Conservation (phyloP, 92 coral and sea anemone genomes). For the Chrysogorgia sp. region DNA sequence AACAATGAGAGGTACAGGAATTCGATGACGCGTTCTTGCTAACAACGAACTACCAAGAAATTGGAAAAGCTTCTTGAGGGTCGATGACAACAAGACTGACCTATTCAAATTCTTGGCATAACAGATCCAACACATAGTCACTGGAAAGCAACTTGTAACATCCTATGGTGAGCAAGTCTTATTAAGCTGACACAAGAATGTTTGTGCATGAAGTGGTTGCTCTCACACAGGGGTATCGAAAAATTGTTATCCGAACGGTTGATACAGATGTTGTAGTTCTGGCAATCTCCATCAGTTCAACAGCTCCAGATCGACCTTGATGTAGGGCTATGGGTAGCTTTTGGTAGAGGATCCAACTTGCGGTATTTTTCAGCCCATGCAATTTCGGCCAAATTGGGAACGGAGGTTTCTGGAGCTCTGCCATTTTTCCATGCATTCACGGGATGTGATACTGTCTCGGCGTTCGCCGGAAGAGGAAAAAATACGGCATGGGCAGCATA, state of each 20-base stretch:
- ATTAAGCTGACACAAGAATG: slow-evolving; percentile 65
- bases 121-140: neutral
- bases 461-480: slow-evolving; percentile 56
- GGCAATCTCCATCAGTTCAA: slow-evolving; percentile 10
- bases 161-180: slow-evolving; percentile 43
- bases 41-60: no score
- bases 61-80: no score
- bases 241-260: slow-evolving; percentile 52
- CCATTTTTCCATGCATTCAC: slow-evolving; percentile 69
- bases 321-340: slow-evolving; percentile 57
- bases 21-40: no score
- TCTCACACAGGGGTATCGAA: slow-evolving; percentile 37
- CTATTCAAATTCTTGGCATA: no score
- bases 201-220: slow-evolving; percentile 56
- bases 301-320: slow-evolving; percentile 3
- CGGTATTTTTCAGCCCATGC: slow-evolving; percentile 54
- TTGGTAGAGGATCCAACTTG: slow-evolving; percentile 54
- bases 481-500: slow-evolving; percentile 52
- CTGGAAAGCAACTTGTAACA: slow-evolving; percentile 20
- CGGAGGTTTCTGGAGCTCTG: slow-evolving; percentile 43
- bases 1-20: no score
- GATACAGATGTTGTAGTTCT: slow-evolving; percentile 65
- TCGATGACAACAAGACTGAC: no score
- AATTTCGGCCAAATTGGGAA: slow-evolving; percentile 44
- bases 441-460: slow-evolving; percentile 70